phyloP scores from a whole-genome alignment of 2,888 invertebrate species.

The Rhabditophanes sp. region DNA sequence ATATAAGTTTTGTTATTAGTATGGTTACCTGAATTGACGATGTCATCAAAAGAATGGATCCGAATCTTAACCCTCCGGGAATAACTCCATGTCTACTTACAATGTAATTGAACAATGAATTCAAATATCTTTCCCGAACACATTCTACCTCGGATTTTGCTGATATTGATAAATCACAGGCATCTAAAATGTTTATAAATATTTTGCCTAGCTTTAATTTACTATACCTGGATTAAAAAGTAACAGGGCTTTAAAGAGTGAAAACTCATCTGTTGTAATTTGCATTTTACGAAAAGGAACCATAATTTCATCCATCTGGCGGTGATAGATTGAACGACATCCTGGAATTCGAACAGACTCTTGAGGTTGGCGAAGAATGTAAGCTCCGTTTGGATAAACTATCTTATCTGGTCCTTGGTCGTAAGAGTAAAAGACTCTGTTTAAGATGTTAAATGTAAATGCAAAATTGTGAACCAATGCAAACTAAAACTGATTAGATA shows the following conservation, averaged over 20 bases:
- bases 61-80: conserved; percentile 18
- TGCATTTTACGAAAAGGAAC: conserved; percentile 28
- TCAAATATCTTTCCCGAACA: conserved; percentile 37
- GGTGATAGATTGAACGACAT: conserved; percentile 39
- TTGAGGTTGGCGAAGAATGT: conserved; percentile 39
- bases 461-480: conserved; percentile 40
- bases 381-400: conserved; percentile 40
- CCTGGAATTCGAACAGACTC: conserved; percentile 38
- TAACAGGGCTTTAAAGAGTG: conserved; percentile 38
- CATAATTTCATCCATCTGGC: conserved; percentile 44
- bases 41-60: conserved; percentile 20
- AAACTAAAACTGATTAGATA: conserved; percentile 22
- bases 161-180: conserved; percentile 28
- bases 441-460: conserved; percentile 41
- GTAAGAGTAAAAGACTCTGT: conserved; percentile 37
- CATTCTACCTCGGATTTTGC: conserved; percentile 29
- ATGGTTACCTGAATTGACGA: conserved; percentile 23
- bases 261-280: conserved; percentile 31
- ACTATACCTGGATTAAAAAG: conserved; percentile 39
- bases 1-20: too few species aligned
- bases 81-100: conserved; percentile 10
- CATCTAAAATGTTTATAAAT: too few species aligned
- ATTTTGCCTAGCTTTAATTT: too few species aligned
- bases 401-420: conserved; percentile 43
- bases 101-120: conserved; percentile 33